A percentile compares a stretch with the other conserved stretches of the same genome.
Evolutionary conservation across 2,888 invertebrate species (phyloP).

Genomic region (Ceriagrion tenellum): DNA sequence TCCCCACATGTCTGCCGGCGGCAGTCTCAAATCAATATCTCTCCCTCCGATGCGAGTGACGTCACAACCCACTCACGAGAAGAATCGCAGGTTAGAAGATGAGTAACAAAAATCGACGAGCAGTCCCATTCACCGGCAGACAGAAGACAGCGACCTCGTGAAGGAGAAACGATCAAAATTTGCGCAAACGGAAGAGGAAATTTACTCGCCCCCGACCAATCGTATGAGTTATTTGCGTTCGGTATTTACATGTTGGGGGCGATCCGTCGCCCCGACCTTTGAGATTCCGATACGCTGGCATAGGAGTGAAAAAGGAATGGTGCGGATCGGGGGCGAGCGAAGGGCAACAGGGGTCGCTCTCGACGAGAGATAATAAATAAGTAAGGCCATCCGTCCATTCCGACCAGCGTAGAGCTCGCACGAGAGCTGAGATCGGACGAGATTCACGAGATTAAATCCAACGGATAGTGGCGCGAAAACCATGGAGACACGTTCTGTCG

Average conservation of each 20-base stretch:
- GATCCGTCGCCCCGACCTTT: background rate
- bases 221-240: background rate
- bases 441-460: no score
- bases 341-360: background rate
- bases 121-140: background rate
- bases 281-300: background rate
- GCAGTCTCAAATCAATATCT: background rate
- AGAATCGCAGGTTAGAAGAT: background rate
- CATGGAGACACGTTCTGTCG: no score
- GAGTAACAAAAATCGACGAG: background rate
- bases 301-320: background rate
- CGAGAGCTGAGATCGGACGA: no score
- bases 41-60: background rate
- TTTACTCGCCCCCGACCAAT: background rate
- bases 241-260: background rate
- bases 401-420: no score
- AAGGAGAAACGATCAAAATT: background rate
- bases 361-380: background rate
- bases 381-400: background rate
- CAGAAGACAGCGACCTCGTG: background rate
- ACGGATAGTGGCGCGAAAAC: no score
- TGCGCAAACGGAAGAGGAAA: background rate
- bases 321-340: background rate
- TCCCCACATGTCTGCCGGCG: background rate
- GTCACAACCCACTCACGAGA: background rate